Evolutionary conservation across 2,888 invertebrate genomes (phyloP), one percentile per base, ranked within the genome.

Genomic region (Epinotia nisella): DNA sequence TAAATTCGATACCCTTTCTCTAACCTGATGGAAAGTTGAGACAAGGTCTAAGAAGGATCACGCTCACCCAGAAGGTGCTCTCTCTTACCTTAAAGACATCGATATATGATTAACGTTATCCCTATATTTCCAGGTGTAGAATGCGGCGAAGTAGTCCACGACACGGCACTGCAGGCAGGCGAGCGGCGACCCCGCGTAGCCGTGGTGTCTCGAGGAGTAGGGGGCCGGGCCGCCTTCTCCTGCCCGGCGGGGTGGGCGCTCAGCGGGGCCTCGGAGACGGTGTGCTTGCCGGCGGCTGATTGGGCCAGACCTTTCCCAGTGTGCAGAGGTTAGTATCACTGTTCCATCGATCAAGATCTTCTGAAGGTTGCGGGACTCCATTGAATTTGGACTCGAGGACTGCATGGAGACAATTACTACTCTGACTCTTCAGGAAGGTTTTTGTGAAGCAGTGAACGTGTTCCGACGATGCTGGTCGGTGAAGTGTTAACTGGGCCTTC

Each of bases 301-400:
- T 97, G 97, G 97, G 96, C 96, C 0, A 93, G 94, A 58, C 96
- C 97, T 0, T 96, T 96, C 81, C 97, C 97, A 13, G 94, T 95
- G 13, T 97, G 97, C 82, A 94, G 95, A 93, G 96, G 96, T 96
- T 82, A 79, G 88, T 85, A 15, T 35, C 11, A 41, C 41, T 41
- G 41, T 13, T 41, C 41, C 1, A 41, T 3, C 13, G 11, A 41
- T 13, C 41, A 13, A 41, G 35, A 9, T 7, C 35, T 35, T 7
- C 35, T 35, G 9, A 9, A 35, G 9, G 35, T 35, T 35, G 7
- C 35, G 35, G 35, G 9, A 29, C 29, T 29, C 29, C 4, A 5
- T 29, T 29, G 29, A 29, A 5, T 29, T 24, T 2, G 21, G 21
- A 24, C 21, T 24, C 21, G 4, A 29, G 29, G 29, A 5, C 29